phyloP scores from a whole-genome alignment of 1,140 invertebrate genomes.

The Lanistes nyassanus region DNA sequence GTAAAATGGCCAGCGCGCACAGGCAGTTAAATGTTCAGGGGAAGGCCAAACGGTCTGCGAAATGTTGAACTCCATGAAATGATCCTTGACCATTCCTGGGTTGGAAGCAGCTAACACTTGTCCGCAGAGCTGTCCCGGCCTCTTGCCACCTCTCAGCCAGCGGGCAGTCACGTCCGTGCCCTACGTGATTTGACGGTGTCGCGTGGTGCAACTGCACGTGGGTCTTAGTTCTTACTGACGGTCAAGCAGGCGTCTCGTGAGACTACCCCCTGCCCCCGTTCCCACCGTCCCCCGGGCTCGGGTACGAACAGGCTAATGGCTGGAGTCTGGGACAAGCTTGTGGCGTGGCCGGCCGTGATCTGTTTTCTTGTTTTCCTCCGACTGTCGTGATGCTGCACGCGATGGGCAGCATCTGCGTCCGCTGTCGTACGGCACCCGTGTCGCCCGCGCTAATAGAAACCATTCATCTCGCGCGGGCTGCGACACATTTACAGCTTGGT shows the following conservation, averaged over 20 bases:
- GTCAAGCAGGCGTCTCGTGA: not conserved
- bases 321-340: not conserved
- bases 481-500: constrained; percentile 10
- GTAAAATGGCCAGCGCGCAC: too few species aligned
- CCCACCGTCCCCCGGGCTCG: not conserved
- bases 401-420: constrained; percentile 2
- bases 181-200: too few species aligned
- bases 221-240: too few species aligned
- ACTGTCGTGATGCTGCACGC: not conserved
- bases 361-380: not conserved
- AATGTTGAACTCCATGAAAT: too few species aligned
- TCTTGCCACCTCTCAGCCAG: too few species aligned
- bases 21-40: too few species aligned
- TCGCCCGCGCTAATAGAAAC: not conserved
- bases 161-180: too few species aligned
- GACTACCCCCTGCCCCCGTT: not conserved
- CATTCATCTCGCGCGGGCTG: not conserved
- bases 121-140: too few species aligned
- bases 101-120: too few species aligned
- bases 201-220: too few species aligned
- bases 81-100: too few species aligned
- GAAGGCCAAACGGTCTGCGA: too few species aligned
- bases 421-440: not conserved
- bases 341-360: not conserved
- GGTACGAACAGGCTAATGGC: not conserved